Evolutionary conservation across 2,888 invertebrate genomes (phyloP).

Genomic region (Marronus borbonicus): DNA sequence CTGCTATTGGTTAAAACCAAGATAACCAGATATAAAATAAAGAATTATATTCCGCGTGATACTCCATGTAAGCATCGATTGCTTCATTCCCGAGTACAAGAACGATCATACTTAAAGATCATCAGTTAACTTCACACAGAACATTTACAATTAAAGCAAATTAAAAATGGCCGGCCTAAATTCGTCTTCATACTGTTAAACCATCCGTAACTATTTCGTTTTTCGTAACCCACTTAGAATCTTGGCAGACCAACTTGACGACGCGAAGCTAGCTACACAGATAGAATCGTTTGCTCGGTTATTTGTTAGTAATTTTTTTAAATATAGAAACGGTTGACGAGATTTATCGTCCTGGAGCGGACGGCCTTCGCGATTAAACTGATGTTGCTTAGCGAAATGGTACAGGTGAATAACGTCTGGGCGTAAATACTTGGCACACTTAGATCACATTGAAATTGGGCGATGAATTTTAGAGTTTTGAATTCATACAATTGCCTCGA

Average conservation of each 20-base stretch:
- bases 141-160: conserved; percentile 5
- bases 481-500: too few relatives aligned
- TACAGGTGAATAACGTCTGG: not conserved
- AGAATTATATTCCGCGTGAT: too few relatives aligned
- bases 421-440: too few relatives aligned
- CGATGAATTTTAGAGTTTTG: too few relatives aligned
- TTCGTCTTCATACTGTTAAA: not conserved
- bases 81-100: too few relatives aligned
- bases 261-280: not conserved
- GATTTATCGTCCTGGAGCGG: conserved; percentile 19
- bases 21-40: too few relatives aligned
- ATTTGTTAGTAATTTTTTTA: conserved; percentile 30
- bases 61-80: too few relatives aligned
- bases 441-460: too few relatives aligned
- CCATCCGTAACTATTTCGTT: conserved; percentile 26
- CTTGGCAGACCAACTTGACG: conserved; percentile 8
- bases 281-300: too few relatives aligned
- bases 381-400: not conserved
- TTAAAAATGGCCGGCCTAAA: conserved; percentile 19
- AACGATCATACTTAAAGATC: too few relatives aligned
- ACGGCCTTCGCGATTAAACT: not conserved
- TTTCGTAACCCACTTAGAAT: conserved; percentile 36
- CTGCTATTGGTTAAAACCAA: too few relatives aligned
- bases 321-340: conserved; percentile 18
- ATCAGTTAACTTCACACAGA: too few relatives aligned